phyloP scores from a whole-genome alignment of 2,113 vertebrate genomes.

The Cynocephalus volans region DNA sequence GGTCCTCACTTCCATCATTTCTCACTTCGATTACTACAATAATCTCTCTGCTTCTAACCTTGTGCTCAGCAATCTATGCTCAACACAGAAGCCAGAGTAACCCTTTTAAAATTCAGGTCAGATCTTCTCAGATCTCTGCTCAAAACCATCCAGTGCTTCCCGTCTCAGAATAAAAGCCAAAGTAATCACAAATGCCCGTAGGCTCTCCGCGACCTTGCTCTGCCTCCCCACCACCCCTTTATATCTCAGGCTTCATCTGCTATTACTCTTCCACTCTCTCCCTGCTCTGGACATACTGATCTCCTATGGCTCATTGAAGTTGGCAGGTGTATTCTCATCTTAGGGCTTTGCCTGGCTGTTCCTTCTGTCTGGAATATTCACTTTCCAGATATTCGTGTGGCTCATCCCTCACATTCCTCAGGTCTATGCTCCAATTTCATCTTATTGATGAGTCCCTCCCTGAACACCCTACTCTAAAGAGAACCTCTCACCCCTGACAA shows the following conservation, averaged over 20 bases:
- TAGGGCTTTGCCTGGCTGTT: not conserved
- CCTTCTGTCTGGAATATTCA: not conserved
- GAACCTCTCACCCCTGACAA: not conserved
- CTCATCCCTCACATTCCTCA: not conserved
- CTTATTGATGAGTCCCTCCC: not conserved
- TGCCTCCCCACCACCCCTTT: fast-evolving
- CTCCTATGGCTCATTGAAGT: not conserved
- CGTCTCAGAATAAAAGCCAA: not conserved
- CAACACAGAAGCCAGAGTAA: not conserved
- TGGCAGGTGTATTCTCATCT: not conserved
- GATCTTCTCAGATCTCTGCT: not conserved
- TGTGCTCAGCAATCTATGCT: not conserved
- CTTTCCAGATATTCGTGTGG: not conserved
- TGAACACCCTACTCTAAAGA: not conserved
- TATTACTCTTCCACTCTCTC: not conserved
- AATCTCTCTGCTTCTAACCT: not conserved
- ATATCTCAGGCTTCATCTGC: not conserved
- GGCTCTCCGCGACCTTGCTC: not conserved
- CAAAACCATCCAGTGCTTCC: not conserved
- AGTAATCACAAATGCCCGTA: not conserved
- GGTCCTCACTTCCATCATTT: too few relatives aligned
- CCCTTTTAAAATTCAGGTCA: not conserved
- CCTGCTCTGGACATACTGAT: not conserved
- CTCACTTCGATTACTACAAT: not conserved
- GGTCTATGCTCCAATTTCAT: not conserved